phyloP scores from a whole-genome alignment of 2,797 vertebrate species.

The Molossus molossus region DNA sequence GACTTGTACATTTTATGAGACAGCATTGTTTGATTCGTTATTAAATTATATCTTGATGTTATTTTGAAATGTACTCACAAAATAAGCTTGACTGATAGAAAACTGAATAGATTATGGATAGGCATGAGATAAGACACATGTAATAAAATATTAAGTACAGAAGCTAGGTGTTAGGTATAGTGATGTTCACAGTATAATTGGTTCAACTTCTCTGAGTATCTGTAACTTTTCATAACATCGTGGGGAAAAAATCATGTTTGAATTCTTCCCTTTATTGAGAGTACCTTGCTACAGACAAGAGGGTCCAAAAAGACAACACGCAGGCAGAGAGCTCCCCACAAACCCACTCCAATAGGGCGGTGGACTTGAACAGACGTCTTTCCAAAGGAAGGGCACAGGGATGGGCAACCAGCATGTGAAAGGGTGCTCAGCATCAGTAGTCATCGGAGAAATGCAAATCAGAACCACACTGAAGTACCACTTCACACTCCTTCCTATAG shows the following conservation, averaged over 20 bases:
- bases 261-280: slow-evolving; percentile 48
- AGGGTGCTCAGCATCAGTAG: neutral
- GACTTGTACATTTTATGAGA: neutral
- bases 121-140: neutral
- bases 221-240: neutral
- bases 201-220: slow-evolving; percentile 51
- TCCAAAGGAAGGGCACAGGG: neutral
- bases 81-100: neutral
- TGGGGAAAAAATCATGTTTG: neutral
- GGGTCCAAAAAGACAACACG: neutral
- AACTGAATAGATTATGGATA: neutral
- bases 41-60: slow-evolving; percentile 27
- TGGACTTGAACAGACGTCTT: neutral
- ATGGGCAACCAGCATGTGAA: neutral
- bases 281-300: neutral
- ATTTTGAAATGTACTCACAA: neutral
- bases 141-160: neutral
- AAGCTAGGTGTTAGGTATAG: neutral
- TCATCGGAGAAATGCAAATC: neutral
- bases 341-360: neutral
- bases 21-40: slow-evolving; percentile 11
- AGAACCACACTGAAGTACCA: neutral
- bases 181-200: neutral
- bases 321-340: neutral
- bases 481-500: neutral